Evolutionary conservation across 2,888 invertebrate species (phyloP), one percentile per base, ranked within the genome.

Genomic region (Metallyticus violacea): DNA sequence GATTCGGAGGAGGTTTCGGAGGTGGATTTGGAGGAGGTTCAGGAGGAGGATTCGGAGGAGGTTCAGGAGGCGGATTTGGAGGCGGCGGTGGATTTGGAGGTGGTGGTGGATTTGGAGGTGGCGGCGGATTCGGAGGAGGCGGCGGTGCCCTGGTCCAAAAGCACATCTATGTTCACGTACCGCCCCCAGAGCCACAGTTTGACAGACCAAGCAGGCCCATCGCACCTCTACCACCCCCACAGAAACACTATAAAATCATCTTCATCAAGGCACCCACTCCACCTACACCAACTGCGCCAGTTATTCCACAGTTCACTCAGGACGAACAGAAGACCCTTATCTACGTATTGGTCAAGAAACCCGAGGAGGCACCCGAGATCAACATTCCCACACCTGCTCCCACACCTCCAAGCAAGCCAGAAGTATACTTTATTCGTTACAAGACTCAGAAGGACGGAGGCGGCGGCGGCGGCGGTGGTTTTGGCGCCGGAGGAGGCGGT

Each of bases 221-320:
- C 89, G 92, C 93, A 6, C 93, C 94, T 26, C 93, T 95, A 0
- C 95, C 95, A 83, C 95, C 96, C 89, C 94, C 97, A 81, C 97
- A 97, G 92, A 97, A 97, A 90, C 97, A 97, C 92, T 97, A 97
- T 94, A 97, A 97, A 91, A 97, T 97, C 91, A 97, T 97, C 93
- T 97, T 97, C 94, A 97, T 97, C 92, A 97, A 97, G 93, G 97
- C 97, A 86, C 97, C 97, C 90, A 95, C 97, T 89, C 95, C 96
- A 88, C 97, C 97, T 88, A 95, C 96, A 88, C 97, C 97, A 88
- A 95, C 96, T 88, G 96, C 95, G 0, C 97, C 97, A 89, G 94
- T 96, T 88, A 96, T 97, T 89, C 97, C 97, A 40, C 92, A 95
- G 62, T 95, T 96, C 91, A 94, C 95, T 88, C 97, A 97, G 91